Evolutionary conservation across 2,888 invertebrate species (phyloP), one percentile per base, ranked within the genome.

Genomic region (Ophioninae sp.): DNA sequence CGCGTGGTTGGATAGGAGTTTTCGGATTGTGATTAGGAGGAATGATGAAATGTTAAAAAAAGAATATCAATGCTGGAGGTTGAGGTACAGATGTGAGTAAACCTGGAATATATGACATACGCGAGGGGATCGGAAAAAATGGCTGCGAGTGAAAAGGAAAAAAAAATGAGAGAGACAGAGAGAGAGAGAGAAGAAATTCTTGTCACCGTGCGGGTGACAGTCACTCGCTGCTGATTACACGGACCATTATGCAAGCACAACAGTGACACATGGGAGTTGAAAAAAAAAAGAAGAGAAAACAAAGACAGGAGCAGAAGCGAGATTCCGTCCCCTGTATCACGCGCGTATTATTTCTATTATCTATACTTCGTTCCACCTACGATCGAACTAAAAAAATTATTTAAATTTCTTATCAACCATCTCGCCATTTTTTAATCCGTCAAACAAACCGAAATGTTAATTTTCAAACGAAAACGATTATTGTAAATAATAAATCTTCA

Each of bases 141-240:
- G 20, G 13, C 44, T 13, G 44, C 5, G 44, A 44, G 44, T 44
- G 44, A 44, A 13, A 13, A 13, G 13, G 44, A 44, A 10, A 44
- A 44, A 85, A 71, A 73, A 84, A 79, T 84, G 84, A 71, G 79
- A 83, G 81, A 73, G 77, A 39, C 58, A 13, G 56, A 78, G 59
- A 65, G 37, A 65, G 71, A 65, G 37, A 71, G 44, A 79, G 44
- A 58, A 73, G 37, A 39, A 51, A 30, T 23, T 77, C 79, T 77
- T 76, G 58, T 77, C 69, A 79, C 72, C 58, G 76, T 63, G 82
- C 82, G 88, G 87, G 88, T 89, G 88, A 90, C 89, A 90, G 91
- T 91, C 90, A 91, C 91, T 92, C 91, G 91, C 90, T 90, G 90
- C 91, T 92, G 92, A 92, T 92, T 92, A 92, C 92, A 92, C 91